A percentile compares a stretch with the other conserved stretches of the same genome.
Evolutionary conservation across 1,140 invertebrate species (phyloP).

Genomic region (Anastrepha obliqua): DNA sequence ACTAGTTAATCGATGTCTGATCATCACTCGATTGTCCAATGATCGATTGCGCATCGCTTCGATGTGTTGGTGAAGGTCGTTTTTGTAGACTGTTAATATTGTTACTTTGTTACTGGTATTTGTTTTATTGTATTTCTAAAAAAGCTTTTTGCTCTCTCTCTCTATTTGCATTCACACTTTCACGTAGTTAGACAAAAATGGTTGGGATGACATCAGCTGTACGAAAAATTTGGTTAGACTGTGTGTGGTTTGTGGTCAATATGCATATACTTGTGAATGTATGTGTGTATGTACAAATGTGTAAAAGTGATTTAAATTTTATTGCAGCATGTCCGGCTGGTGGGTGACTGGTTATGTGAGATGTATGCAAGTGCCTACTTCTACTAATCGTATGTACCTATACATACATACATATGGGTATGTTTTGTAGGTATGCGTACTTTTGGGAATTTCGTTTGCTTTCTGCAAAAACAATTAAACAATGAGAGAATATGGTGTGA

Average conservation of each 20-base stretch:
- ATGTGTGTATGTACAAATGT: not conserved
- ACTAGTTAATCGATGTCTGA: conserved; percentile 11
- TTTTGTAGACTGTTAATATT: not conserved
- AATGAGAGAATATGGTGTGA: too few species aligned
- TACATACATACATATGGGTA: too few species aligned
- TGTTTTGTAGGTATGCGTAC: not conserved
- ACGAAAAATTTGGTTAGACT: conserved; percentile 7
- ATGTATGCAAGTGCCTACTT: too few species aligned
- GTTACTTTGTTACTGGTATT: not conserved
- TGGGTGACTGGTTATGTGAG: too few species aligned
- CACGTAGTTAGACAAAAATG: not conserved
- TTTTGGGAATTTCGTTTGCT: not conserved
- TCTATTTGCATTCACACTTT: conserved; percentile 34
- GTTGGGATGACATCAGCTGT: conserved; percentile 10
- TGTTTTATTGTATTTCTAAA: not conserved
- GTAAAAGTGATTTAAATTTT: not conserved
- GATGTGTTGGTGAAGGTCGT: conserved; percentile 28
- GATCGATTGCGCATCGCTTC: not conserved
- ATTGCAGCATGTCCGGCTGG: not conserved
- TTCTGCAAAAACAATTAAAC: not conserved
- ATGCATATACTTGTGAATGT: too few species aligned
- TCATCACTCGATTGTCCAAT: not conserved
- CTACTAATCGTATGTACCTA: too few species aligned
- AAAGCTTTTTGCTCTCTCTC: not conserved
- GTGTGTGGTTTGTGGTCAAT: not conserved